Base-by-base conservation (phyloP, 1,140 invertebrate genomes). In the Brachionus koreanus region DNA sequence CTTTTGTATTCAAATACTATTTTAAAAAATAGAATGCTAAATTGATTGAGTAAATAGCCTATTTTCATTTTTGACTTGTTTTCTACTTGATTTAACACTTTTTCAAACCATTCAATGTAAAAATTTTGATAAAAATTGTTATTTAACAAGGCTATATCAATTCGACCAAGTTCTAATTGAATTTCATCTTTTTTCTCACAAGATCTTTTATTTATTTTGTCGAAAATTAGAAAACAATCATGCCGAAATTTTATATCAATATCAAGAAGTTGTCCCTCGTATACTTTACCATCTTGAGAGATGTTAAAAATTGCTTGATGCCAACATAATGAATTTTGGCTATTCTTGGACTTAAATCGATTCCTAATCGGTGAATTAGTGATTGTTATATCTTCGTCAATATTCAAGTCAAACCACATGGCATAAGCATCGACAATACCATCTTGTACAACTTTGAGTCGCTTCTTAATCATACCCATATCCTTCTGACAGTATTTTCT, bases 371-470 rank as follows among this genome's bases (percentile, higher is more conserved):
- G 69, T 25, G 69, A 74, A 74, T 74, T 74, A 13, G 69, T 74
- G 0, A 74, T 74, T 23, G 39, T 7, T 46, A 74, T 74, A 23
- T 79, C 76, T 35, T 57, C 76, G 35, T 79, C 49, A 10, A 79
- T 13, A 61, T 79, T 79, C 12, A 79, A 49, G 10, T 79, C 76
- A 61, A 79, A 79, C 76, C 76, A 79, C 16, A 65, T 10, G 12
- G 57, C 76, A 65, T 61, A 79, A 13, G 49, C 76, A 19, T 79
- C 76, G n/a, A 79, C 1, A 23, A 7, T 12, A 42, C 76, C 76
- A 43, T 61, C 49, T 79, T 19, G 49, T 10, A 61, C n/a, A 13
- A 25, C 35, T 61, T 61, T 79, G 9, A 61, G 12, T n/a, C 23
- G 13, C n/a, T 79, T 65, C 37, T 61, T 65, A 13, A 61, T 19